Conservation (phyloP, 2,113 vertebrate genomes). For the Dissostichus mawsoni region DNA sequence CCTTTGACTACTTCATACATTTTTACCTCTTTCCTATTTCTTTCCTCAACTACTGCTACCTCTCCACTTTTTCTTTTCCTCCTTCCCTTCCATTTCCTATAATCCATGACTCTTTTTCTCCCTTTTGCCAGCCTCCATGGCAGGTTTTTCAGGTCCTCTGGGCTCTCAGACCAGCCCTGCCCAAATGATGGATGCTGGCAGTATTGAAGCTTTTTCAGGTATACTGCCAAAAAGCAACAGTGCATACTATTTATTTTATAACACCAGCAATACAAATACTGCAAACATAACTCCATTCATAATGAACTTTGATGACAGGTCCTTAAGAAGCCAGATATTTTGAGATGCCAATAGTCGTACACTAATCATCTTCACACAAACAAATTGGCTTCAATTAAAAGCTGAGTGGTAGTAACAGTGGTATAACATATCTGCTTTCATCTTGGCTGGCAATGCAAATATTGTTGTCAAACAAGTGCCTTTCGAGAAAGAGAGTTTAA, state of each 20-base stretch:
- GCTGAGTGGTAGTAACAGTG: no score
- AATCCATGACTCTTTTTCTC: neutral
- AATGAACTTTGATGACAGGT: neutral
- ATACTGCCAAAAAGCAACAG: neutral
- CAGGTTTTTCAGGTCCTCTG: slow-evolving; percentile 68
- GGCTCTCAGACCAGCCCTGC: slow-evolving; percentile 54
- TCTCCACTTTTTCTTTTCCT: neutral
- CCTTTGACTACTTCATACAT: neutral
- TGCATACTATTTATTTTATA: neutral
- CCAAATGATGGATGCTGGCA: slow-evolving; percentile 67
- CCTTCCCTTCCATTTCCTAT: neutral
- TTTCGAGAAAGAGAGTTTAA: no score
- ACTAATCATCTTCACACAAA: neutral
- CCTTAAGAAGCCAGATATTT: neutral
- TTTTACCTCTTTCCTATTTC: neutral
- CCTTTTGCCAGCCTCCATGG: slow-evolving; percentile 65
- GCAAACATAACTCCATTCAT: neutral
- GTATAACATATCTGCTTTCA: no score
- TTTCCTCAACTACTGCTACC: neutral
- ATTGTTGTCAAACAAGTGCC: no score
- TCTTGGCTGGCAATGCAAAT: no score
- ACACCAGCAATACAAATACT: neutral
- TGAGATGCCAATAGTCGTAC: neutral
- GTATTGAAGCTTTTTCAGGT: slow-evolving; percentile 71
- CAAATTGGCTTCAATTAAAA: no score